A percentile compares a stretch with the other conserved stretches of the same genome.
Conservation (phyloP, 2,113 vertebrate genomes). For the Craseonycteris thonglongyai region DNA sequence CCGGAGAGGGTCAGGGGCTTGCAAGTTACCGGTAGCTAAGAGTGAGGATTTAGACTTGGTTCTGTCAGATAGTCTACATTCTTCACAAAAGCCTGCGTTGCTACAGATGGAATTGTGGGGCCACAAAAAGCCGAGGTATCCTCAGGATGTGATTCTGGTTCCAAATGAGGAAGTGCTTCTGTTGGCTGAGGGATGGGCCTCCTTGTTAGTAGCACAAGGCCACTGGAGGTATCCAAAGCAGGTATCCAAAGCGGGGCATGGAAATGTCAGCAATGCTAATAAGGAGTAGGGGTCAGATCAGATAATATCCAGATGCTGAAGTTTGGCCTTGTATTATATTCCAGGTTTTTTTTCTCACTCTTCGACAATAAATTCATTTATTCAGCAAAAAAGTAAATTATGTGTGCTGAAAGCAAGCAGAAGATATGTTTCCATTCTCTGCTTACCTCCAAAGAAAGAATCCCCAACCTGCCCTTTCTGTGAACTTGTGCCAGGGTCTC, state of each 20-base stretch:
- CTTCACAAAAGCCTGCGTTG: not conserved
- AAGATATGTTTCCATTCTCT: conserved; percentile 34
- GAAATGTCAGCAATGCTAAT: not conserved
- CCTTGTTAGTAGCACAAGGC: not conserved
- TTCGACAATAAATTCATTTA: conserved; percentile 61
- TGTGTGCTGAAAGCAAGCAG: conserved; percentile 30
- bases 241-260: not conserved
- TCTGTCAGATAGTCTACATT: not conserved
- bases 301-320: conserved; percentile 52
- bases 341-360: not conserved
- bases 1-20: not conserved
- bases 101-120: not conserved
- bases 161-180: not conserved
- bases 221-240: not conserved
- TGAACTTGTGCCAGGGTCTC: conserved; percentile 61
- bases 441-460: conserved; percentile 42
- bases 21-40: not conserved
- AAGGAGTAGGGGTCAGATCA: not conserved
- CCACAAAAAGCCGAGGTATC: not conserved
- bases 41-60: not conserved
- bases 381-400: conserved; percentile 65
- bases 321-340: conserved; percentile 23
- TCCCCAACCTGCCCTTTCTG: conserved; percentile 23
- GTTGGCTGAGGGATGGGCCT: not conserved
- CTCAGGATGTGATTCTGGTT: not conserved